Conservation (phyloP, 2,888 invertebrate genomes). For the Lasioglossum oenotherae region DNA sequence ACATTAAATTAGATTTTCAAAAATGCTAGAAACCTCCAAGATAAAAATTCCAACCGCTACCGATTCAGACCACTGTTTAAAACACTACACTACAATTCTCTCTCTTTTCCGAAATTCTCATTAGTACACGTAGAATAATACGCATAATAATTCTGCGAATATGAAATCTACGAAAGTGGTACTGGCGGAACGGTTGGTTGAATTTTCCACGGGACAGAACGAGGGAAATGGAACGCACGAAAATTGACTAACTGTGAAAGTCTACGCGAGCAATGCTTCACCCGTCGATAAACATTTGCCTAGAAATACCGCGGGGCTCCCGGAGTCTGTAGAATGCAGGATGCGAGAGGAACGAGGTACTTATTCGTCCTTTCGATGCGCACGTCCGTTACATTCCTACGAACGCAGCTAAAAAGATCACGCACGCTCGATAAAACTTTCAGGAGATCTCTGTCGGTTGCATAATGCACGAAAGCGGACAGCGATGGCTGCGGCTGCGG, state of each 20-base stretch:
- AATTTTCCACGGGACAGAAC: neutral
- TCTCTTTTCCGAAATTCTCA: too few relatives aligned
- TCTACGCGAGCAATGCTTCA: slow-evolving; percentile 10
- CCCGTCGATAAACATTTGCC: slow-evolving; percentile 14
- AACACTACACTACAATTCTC: too few relatives aligned
- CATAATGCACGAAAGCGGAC: slow-evolving; percentile 65
- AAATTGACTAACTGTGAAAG: slow-evolving; percentile 3
- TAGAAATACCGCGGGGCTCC: slow-evolving; percentile 22
- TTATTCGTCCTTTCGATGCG: slow-evolving; percentile 45
- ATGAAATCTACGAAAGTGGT: neutral
- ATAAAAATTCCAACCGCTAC: too few relatives aligned
- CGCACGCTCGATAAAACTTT: slow-evolving; percentile 70
- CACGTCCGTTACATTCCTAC: slow-evolving; percentile 55
- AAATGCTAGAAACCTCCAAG: too few relatives aligned
- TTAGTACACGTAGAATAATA: too few relatives aligned
- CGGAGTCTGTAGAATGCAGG: slow-evolving; percentile 43
- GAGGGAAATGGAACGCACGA: neutral
- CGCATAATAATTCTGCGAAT: neutral
- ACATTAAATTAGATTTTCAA: too few relatives aligned
- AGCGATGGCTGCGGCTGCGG: slow-evolving; percentile 40
- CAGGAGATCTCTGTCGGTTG: slow-evolving; percentile 64
- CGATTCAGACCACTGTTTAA: too few relatives aligned
- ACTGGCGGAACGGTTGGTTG: neutral
- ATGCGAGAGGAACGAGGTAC: slow-evolving; percentile 38
- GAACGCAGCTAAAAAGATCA: slow-evolving; percentile 58